Conservation (phyloP, 2,797 vertebrate genomes). For the Alcedo atthis region DNA sequence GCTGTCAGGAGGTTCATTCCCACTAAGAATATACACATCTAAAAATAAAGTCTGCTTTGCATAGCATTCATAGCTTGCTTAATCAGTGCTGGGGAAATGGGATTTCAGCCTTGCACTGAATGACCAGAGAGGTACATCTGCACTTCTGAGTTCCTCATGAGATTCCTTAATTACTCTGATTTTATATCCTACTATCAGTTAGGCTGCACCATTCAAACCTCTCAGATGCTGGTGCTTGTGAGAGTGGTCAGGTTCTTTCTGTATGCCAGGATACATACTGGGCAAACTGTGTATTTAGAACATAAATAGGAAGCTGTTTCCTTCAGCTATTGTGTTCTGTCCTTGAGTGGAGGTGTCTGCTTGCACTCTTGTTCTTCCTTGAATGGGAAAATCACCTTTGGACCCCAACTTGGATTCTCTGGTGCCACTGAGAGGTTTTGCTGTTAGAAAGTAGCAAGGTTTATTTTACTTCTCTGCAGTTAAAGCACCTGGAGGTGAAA, state of each 20-base stretch:
- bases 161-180: neutral
- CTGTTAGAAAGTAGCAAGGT: neutral
- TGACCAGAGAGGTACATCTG: neutral
- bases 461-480: neutral
- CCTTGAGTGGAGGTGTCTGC: neutral
- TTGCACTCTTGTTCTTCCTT: neutral
- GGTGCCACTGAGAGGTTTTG: neutral
- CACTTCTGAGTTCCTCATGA: neutral
- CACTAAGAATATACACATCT: neutral
- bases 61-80: slow-evolving; percentile 42
- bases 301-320: neutral
- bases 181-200: too few relatives aligned
- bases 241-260: neutral
- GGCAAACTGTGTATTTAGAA: neutral
- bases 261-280: neutral
- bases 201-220: neutral
- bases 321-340: neutral
- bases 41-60: slow-evolving; percentile 50
- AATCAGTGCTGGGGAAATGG: neutral
- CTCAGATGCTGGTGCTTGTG: neutral
- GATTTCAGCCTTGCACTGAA: neutral
- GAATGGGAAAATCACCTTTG: neutral
- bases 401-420: neutral
- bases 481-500: neutral
- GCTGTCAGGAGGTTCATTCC: neutral